Percentiles rank a stretch among this genome's conserved stretches.
phyloP scores from a whole-genome alignment of 2,113 vertebrate species.

The Mus pahari region DNA sequence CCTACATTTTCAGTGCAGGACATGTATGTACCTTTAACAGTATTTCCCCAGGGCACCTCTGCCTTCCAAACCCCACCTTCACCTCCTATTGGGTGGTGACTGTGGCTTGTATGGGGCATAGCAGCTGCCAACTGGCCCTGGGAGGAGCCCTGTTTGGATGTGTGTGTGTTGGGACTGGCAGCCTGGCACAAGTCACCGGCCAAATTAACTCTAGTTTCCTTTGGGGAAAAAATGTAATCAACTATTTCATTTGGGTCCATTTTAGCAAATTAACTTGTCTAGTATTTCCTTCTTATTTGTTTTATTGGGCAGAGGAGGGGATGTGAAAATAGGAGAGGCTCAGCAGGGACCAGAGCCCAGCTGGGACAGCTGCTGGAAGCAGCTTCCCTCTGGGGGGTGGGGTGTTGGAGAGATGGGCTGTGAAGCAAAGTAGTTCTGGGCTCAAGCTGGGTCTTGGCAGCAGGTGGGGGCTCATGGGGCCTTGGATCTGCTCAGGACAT shows the following conservation, averaged over 20 bases:
- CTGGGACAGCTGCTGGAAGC: not conserved
- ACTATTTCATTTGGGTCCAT: slow-evolving; percentile 86
- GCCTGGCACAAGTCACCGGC: slow-evolving; percentile 88
- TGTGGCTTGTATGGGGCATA: not conserved
- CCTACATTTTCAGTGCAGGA: not conserved
- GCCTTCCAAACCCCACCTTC: not conserved
- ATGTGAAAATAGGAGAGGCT: not conserved
- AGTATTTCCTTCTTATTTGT: slow-evolving; percentile 3
- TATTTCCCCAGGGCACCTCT: too few species aligned
- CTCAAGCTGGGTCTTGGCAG: not conserved
- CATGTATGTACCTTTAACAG: not conserved
- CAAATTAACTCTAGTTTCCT: slow-evolving; percentile 91
- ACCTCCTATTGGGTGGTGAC: not conserved
- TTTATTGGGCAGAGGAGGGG: not conserved
- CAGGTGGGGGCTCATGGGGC: not conserved
- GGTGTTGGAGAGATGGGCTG: too few species aligned
- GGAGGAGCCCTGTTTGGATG: slow-evolving; percentile 83
- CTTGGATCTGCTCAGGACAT: rapidly evolving
- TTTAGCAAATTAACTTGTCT: slow-evolving; percentile 86
- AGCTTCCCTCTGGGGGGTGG: not conserved
- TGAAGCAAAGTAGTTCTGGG: rapidly evolving
- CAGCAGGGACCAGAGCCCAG: not conserved
- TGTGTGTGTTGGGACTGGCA: slow-evolving; percentile 88
- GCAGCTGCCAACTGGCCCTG: slow-evolving; percentile 36
- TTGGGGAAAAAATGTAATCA: slow-evolving; percentile 89